Evolutionary conservation across 2,888 invertebrate genomes (phyloP).

Genomic region (Leistus spinibarbis): DNA sequence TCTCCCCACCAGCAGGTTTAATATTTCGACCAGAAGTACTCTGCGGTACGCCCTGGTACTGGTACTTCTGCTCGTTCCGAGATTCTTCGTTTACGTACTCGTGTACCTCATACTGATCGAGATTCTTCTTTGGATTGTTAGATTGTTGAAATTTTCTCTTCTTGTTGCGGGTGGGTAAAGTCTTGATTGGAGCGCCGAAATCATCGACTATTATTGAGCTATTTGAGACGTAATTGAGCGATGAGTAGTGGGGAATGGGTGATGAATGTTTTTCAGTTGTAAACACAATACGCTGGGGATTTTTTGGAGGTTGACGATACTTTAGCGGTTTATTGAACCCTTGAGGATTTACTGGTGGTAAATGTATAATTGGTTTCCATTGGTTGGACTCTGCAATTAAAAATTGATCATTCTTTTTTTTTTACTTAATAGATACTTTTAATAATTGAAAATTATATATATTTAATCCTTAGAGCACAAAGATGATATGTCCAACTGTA

Average conservation of each 20-base stretch:
- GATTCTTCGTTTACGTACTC: slow-evolving; percentile 22
- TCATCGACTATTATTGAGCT: slow-evolving; percentile 17
- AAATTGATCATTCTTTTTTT: too few species aligned
- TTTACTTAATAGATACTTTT: too few species aligned
- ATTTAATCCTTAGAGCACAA: background rate
- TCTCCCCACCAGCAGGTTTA: slow-evolving; percentile 16
- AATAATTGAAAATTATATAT: too few species aligned
- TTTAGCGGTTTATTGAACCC: background rate
- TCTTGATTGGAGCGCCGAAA: background rate
- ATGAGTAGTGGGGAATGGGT: slow-evolving; percentile 1
- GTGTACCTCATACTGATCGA: slow-evolving; percentile 14
- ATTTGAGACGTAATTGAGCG: slow-evolving; percentile 10
- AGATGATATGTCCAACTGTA: too few species aligned
- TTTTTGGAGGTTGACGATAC: background rate
- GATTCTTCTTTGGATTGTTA: slow-evolving; percentile 7
- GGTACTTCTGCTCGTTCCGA: background rate
- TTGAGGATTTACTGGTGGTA: background rate
- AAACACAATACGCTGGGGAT: background rate
- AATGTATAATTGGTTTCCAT: background rate
- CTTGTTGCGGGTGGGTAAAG: background rate
- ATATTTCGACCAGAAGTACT: background rate
- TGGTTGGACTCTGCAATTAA: background rate
- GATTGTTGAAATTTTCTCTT: slow-evolving; percentile 10
- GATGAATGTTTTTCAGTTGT: background rate
- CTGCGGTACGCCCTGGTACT: background rate